A percentile compares a stretch with the other conserved stretches of the same genome.
Conservation (phyloP, 2,113 vertebrate genomes). For the Centropus bengalensis region DNA sequence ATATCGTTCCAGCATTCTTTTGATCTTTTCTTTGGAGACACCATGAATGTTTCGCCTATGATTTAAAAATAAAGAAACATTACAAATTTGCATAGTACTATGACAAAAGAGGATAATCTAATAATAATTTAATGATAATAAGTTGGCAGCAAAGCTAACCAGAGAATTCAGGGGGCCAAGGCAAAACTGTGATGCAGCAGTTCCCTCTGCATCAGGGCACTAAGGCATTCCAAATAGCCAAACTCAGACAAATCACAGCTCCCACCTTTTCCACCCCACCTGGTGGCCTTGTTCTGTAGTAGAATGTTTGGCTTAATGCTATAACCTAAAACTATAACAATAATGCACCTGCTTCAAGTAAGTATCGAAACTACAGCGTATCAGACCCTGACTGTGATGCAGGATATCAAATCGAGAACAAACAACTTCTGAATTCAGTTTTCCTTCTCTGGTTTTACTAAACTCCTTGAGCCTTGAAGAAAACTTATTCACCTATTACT, state of each 20-base stretch:
- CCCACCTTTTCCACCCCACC: neutral
- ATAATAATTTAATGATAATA: neutral
- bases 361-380: neutral
- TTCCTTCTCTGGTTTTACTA: neutral
- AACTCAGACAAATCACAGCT: neutral
- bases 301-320: neutral
- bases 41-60: conserved; percentile 87
- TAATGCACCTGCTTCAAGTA: neutral
- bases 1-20: conserved; percentile 87
- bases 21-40: conserved; percentile 89
- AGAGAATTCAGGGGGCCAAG: neutral
- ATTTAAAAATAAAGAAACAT: neutral
- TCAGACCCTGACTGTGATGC: neutral
- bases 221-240: neutral
- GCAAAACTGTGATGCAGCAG: neutral
- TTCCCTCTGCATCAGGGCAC: neutral
- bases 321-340: neutral
- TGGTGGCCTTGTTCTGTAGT: neutral
- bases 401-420: neutral
- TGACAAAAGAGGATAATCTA: neutral
- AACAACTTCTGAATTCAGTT: neutral
- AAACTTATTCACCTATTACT: neutral
- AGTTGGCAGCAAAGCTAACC: neutral
- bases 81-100: neutral
- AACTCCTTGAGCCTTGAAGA: neutral